phyloP scores from a whole-genome alignment of 2,113 vertebrate genomes.

The Suricata suricatta region DNA sequence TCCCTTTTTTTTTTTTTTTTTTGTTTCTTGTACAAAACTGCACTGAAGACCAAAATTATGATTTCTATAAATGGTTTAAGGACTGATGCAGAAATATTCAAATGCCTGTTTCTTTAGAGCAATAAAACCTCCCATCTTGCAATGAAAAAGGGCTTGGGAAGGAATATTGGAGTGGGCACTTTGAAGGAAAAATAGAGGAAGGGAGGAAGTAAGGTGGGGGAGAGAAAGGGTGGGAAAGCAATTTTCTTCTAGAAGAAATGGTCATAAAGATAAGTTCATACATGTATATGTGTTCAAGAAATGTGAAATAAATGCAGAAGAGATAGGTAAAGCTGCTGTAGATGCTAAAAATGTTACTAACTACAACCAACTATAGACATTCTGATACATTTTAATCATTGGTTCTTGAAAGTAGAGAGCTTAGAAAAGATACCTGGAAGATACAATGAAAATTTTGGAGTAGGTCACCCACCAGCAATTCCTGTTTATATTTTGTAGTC shows the following conservation, averaged over 20 bases:
- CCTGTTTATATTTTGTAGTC: constrained; percentile 25
- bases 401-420: not conserved
- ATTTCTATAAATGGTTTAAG: not conserved
- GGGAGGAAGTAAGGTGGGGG: not conserved
- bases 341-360: not conserved
- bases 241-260: not conserved
- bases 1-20: not conserved
- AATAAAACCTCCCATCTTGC: not conserved
- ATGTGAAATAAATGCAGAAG: not conserved
- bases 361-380: not conserved
- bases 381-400: not conserved
- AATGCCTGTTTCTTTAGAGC: not conserved
- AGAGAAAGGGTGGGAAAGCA: not conserved
- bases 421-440: not conserved
- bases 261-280: not conserved
- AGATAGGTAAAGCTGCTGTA: not conserved
- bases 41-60: not conserved
- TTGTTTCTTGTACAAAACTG: not conserved
- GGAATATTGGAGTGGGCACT: not conserved
- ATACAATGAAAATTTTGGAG: not conserved
- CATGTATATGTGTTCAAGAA: not conserved
- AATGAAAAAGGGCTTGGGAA: not conserved
- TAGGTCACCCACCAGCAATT: not conserved
- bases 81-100: not conserved
- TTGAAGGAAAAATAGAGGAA: not conserved